Evolutionary conservation across 2,888 invertebrate genomes (phyloP).

Genomic region (Lepidochitona cinerea): DNA sequence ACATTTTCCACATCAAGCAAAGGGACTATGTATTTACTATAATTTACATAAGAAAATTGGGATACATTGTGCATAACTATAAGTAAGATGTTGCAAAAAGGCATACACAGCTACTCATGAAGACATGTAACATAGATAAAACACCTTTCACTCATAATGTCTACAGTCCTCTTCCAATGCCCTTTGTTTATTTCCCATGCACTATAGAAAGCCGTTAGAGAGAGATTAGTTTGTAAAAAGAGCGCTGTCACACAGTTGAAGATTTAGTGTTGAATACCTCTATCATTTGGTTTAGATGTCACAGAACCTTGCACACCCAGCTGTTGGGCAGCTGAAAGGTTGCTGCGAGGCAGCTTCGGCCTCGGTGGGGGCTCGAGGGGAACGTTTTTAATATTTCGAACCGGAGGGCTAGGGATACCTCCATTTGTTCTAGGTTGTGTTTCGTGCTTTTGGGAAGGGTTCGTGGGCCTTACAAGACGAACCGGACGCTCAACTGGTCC

Average conservation of each 20-base stretch:
- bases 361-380: constrained; percentile 31
- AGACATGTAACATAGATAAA: too few species aligned
- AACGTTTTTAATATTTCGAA: constrained; percentile 23
- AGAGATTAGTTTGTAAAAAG: neutral
- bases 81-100: too few species aligned
- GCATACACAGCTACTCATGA: too few species aligned
- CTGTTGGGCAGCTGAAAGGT: constrained; percentile 54
- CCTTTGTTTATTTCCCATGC: neutral
- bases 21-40: too few species aligned
- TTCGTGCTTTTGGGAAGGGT: constrained; percentile 21
- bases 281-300: constrained; percentile 33
- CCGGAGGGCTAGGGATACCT: constrained; percentile 34
- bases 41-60: too few species aligned
- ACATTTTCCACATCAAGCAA: too few species aligned
- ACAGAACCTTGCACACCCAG: constrained; percentile 54
- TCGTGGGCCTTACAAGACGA: constrained; percentile 9
- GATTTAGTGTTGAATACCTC: neutral
- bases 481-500: constrained; percentile 4
- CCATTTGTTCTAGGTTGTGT: constrained; percentile 24
- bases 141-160: too few species aligned
- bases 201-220: neutral
- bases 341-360: constrained; percentile 33
- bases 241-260: neutral
- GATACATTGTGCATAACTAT: too few species aligned
- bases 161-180: too few species aligned